Evolutionary conservation across 64 coral and sea anemone species (phyloP).

Genomic region (Hydrozoanthus tunicans): DNA sequence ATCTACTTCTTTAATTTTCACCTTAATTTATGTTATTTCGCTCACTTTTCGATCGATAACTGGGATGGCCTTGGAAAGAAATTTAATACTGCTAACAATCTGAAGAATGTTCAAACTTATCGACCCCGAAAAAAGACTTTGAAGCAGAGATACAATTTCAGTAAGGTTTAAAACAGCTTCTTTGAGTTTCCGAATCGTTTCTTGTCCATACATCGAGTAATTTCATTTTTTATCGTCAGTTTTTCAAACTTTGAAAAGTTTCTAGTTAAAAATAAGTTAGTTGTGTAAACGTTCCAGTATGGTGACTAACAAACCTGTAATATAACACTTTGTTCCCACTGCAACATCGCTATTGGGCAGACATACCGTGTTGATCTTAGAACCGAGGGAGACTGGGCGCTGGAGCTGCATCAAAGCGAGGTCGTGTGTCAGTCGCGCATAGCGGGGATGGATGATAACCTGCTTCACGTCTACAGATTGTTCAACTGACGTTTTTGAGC

Average conservation of each 20-base stretch:
- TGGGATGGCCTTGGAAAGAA: too few relatives aligned
- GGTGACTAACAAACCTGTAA: not conserved
- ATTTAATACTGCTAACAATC: too few relatives aligned
- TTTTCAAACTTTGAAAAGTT: not conserved
- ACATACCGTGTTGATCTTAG: conserved; percentile 6
- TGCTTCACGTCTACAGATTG: not conserved
- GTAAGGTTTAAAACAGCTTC: too few relatives aligned
- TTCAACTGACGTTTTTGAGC: not conserved
- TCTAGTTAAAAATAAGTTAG: not conserved
- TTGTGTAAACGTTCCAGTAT: not conserved
- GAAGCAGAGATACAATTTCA: too few relatives aligned
- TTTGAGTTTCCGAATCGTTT: too few relatives aligned
- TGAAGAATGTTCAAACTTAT: too few relatives aligned
- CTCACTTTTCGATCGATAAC: too few relatives aligned
- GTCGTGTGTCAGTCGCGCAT: not conserved
- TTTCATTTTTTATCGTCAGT: too few relatives aligned
- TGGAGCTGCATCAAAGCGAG: not conserved
- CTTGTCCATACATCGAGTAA: too few relatives aligned
- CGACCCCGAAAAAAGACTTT: too few relatives aligned
- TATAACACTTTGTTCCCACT: not conserved
- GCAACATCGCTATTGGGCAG: not conserved
- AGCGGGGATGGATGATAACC: not conserved
- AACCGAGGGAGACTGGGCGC: not conserved
- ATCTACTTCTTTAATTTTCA: too few relatives aligned
- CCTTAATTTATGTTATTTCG: too few relatives aligned